These are phyloP conservation scores for Agelaius phoeniceus DNA, from an alignment of 2,113 vertebrate species.

Conservation along the genomic window DNA sequence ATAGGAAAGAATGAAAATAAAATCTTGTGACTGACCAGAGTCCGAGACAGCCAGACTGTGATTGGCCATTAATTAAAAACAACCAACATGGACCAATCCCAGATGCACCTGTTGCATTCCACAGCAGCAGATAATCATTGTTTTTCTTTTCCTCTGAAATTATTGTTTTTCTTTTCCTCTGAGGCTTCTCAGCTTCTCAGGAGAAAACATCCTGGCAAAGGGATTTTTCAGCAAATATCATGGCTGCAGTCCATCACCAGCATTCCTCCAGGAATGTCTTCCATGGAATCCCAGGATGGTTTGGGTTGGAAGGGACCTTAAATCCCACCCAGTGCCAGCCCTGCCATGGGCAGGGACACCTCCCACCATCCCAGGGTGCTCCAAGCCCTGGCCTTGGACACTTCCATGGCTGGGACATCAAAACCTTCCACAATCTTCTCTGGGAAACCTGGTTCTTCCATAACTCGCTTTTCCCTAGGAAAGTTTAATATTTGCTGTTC, in stretches of 20 bases:
- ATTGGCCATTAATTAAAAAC: too few relatives aligned
- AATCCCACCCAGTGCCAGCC: background rate
- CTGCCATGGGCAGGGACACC: background rate
- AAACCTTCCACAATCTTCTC: background rate
- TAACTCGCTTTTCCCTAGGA: background rate
- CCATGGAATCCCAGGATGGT: background rate
- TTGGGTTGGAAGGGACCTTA: background rate
- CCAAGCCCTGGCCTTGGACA: background rate
- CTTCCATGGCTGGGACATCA: background rate
- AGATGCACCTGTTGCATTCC: too few relatives aligned
- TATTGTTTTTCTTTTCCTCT: too few relatives aligned
- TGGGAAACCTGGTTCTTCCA: background rate
- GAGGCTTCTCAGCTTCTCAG: too few relatives aligned
- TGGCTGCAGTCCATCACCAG: background rate
- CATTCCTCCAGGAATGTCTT: background rate
- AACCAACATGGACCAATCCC: too few relatives aligned
- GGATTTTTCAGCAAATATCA: too few relatives aligned
- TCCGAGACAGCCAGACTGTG: too few relatives aligned
- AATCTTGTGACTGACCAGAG: too few relatives aligned
- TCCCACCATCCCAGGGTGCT: accelerated
- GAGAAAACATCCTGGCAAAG: too few relatives aligned
- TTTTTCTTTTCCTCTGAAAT: too few relatives aligned
- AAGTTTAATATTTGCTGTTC: background rate
- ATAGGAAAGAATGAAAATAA: too few relatives aligned
- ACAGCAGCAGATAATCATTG: too few relatives aligned